Base-by-base conservation (phyloP, 2,797 vertebrate genomes). In the Peromyscus attwateri region DNA sequence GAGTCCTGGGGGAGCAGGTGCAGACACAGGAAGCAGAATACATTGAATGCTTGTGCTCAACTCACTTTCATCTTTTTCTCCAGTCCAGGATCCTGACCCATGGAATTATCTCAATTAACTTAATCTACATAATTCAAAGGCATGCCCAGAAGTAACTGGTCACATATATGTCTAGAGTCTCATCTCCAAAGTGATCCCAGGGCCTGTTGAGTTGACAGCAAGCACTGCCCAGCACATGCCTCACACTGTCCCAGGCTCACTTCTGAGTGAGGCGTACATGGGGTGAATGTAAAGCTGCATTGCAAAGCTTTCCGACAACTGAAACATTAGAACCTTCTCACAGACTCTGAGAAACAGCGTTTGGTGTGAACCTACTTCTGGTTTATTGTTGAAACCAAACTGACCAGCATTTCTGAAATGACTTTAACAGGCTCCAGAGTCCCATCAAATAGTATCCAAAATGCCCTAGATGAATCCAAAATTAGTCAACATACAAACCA, bases 401-500 rank as follows among this genome's bases (percentile, higher is more conserved):
- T 55, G 76, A 37, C n/a, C 70, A 83, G 52, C 21, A 29, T 87
- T 88, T 29, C 82, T 49, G 13, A 92, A 46, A 89, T n/a, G 43
- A 71, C 23, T 62, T 73, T 17, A 84, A 60, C 37, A 88, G 55
- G 14, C 23, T 37, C 40, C 27, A n/a, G n/a, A 55, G 40, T 62
- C 43, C 60, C 62, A 89, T 13, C 60, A 31, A 34, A 17, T 34
- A 82, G 60, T 62, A 71, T 84, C 80, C 3, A 62, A 84, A 92
- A 52, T 49, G 31, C 19, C 55, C n/a, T 83, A 34, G 19, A 73
- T 60, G 31, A 95, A 73, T 79, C 62, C 46, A 80, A 90, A 90
- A 80, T 92, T 68, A 94, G 46, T 94, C 77, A 76, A 27, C 14
- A 52, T 70, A 68, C 66, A 81, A 43, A 60, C 23, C 57, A 94